Percentiles rank a stretch among this genome's conserved stretches.
These are phyloP conservation scores for Papilio helenus DNA, from an alignment of 1,140 invertebrate genomes.

Conservation along the genomic window DNA sequence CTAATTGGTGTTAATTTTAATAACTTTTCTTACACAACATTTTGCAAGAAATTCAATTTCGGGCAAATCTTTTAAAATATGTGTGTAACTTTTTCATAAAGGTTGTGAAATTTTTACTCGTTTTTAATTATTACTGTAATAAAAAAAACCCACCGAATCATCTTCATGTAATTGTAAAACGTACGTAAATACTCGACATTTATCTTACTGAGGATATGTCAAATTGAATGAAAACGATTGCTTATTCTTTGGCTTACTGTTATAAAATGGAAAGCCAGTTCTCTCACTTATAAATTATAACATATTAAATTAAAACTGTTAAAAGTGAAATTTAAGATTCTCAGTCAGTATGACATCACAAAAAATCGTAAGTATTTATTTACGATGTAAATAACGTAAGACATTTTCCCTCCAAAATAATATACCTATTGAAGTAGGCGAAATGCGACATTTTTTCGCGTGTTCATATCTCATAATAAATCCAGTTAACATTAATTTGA, in stretches of 20 bases:
- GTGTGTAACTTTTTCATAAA: background rate
- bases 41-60: slow-evolving; percentile 19
- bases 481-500: too few species aligned
- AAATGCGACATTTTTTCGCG: background rate
- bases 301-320: background rate
- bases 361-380: background rate
- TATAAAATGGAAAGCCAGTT: slow-evolving; percentile 22
- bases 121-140: background rate
- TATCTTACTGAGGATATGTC: background rate
- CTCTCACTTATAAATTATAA: slow-evolving; percentile 3
- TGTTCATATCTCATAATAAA: background rate
- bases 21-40: slow-evolving; percentile 18
- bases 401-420: background rate
- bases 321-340: slow-evolving; percentile 9
- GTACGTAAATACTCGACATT: background rate
- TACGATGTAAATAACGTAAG: background rate
- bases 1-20: slow-evolving; percentile 43
- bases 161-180: background rate
- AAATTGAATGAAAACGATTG: background rate
- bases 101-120: background rate
- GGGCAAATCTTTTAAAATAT: slow-evolving; percentile 12
- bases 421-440: too few species aligned
- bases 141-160: background rate
- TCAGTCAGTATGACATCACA: background rate
- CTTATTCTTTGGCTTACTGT: background rate